Evolutionary conservation across 2,113 vertebrate genomes (phyloP).

Genomic region (Nibea coibor): DNA sequence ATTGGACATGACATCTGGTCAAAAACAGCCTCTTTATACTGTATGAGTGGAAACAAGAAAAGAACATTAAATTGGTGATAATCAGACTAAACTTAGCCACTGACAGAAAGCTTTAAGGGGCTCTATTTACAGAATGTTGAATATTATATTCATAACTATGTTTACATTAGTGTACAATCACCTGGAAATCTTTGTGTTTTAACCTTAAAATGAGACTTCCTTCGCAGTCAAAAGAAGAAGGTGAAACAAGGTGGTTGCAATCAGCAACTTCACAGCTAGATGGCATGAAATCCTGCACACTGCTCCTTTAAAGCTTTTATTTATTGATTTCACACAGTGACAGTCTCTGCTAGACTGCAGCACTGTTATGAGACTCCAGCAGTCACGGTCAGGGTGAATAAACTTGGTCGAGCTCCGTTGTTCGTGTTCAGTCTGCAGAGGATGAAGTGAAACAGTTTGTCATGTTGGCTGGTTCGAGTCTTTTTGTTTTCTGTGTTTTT

Average conservation of each 20-base stretch:
- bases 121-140: no score
- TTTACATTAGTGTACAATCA: no score
- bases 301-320: slow-evolving; percentile 22
- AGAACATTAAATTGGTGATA: not conserved
- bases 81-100: not conserved
- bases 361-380: not conserved
- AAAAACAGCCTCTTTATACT: not conserved
- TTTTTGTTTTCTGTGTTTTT: slow-evolving; percentile 37
- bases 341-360: slow-evolving; percentile 25
- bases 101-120: not conserved
- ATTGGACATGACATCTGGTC: not conserved
- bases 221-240: no score
- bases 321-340: slow-evolving; percentile 28
- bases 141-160: no score
- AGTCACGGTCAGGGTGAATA: not conserved
- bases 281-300: no score
- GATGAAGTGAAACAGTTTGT: slow-evolving; percentile 4
- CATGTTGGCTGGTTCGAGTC: not conserved
- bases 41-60: not conserved
- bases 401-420: not conserved
- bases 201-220: no score
- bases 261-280: no score
- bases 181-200: no score
- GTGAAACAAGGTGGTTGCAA: no score
- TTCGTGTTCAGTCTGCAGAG: not conserved